Evolutionary conservation across 1,140 invertebrate genomes (phyloP), one percentile per base, ranked within the genome.

Genomic region (Drosophila repletoides): DNA sequence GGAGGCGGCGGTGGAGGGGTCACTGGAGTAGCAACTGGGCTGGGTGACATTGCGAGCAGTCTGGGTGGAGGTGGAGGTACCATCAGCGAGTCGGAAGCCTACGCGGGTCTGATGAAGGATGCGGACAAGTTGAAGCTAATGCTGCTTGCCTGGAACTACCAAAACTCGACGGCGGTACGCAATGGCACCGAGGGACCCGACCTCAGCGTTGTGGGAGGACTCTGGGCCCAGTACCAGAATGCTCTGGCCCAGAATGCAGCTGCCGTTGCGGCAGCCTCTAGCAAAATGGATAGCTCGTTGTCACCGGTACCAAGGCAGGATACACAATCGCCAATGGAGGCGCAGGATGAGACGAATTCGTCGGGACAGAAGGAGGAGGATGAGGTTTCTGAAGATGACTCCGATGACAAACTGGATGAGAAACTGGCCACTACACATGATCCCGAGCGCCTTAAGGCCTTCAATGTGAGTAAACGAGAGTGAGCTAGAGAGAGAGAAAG

Each of bases 281-380:
- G 48, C 40, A 88, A 89, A 69, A 72, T 88, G 71, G 84, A 88
- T 36, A 71, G 72, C 29, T 90, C 89, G 1, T 33, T 89, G 58
- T 90, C 89, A 31, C 89, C 88, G 22, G 88, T 90, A 33, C 86
- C 84, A 6, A 61, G 89, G 4, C 71, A 76, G 49, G 88, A 89
- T 56, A 31, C 74, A 10, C 67, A 64, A 4, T 89, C 89, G 38
- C 88, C 89, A 1, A 89, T 94, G 45, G 95, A 95, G 64, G 94
- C 93, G 38, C 95, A 96, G 84, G 97, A 98, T 88, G 97, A 98
- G 90, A 96, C 96, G 0, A 97, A 96, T 64, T 97, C 95, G 60
- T 96, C 96, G 58, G 97, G 97, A 63, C 97, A 98, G 88, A 97
- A 98, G 77, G 96, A 97, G 66, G 97, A 98, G 83, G 97, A 98